Evolutionary conservation across 2,888 invertebrate species (phyloP).

Genomic region (Ochropacha duplaris): DNA sequence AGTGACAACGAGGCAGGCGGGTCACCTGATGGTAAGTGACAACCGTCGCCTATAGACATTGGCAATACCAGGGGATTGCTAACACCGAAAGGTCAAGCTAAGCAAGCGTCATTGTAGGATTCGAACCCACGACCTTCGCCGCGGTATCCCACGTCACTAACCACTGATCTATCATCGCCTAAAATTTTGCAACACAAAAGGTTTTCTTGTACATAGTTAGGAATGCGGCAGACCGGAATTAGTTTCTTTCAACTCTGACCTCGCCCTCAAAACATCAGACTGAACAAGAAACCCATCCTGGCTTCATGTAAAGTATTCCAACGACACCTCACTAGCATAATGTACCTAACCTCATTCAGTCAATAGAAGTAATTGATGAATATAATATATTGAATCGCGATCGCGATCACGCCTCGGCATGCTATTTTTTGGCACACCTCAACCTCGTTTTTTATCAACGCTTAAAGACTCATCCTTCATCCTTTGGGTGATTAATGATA

Average conservation of each 20-base stretch:
- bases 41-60: no score
- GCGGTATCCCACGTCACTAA: no score
- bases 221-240: background rate
- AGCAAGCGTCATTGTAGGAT: no score
- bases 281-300: background rate
- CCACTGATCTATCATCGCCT: no score
- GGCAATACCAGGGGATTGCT: no score
- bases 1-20: no score
- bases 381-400: background rate
- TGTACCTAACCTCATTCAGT: background rate
- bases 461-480: constrained; percentile 3
- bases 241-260: background rate
- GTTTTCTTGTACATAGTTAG: no score
- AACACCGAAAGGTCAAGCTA: no score
- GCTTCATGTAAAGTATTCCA: background rate
- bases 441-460: background rate
- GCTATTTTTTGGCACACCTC: background rate
- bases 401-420: background rate
- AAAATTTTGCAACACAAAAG: no score
- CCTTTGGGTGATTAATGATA: constrained; percentile 3
- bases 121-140: no score
- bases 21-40: no score
- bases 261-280: background rate
- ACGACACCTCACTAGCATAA: background rate
- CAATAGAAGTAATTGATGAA: background rate